A percentile compares a stretch with the other conserved stretches of the same genome.
Conservation (phyloP, 53 echinoderm and acorn worm genomes). For the Temnopleurus reevesii region DNA sequence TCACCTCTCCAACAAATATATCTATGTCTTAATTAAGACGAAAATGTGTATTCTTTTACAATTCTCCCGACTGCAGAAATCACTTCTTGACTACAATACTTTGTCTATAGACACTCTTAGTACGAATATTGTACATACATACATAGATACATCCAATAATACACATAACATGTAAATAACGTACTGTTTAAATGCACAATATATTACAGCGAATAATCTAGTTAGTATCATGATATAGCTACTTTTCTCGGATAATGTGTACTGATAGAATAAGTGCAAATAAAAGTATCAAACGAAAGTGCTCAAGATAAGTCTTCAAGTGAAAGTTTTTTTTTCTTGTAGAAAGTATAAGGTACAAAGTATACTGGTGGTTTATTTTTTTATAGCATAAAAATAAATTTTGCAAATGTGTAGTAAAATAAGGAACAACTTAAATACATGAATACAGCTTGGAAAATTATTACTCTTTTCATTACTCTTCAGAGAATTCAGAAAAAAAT, state of each 20-base stretch:
- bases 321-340: not conserved
- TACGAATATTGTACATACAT: conserved; percentile 20
- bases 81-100: not conserved
- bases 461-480: no score
- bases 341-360: not conserved
- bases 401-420: no score
- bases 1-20: no score
- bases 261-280: conserved; percentile 10
- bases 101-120: not conserved
- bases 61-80: not conserved
- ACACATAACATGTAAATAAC: conserved; percentile 17
- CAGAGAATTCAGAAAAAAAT: no score
- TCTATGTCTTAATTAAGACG: not conserved
- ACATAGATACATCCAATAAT: not conserved
- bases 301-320: not conserved
- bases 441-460: not conserved
- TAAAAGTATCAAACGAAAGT: not conserved
- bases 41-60: not conserved
- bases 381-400: no score
- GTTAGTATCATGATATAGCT: not conserved
- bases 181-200: conserved; percentile 39
- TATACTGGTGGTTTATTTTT: no score
- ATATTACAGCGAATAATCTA: conserved; percentile 1
- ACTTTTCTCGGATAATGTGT: not conserved
- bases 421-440: not conserved